phyloP scores from a whole-genome alignment of 2,888 invertebrate species.

The Urechis unicinctus region DNA sequence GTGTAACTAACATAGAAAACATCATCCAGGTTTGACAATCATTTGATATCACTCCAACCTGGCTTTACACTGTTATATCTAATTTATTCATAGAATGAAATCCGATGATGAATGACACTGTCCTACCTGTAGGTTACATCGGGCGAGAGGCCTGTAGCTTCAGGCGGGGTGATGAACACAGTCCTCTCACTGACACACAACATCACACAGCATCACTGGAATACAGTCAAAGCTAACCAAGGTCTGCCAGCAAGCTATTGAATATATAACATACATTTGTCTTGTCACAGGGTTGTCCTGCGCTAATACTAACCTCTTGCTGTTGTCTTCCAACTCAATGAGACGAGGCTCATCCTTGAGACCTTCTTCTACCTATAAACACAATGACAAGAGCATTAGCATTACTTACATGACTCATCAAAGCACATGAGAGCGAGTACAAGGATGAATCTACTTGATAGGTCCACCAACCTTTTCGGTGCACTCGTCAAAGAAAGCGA shows the following conservation, averaged over 20 bases:
- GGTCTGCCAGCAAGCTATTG: too few relatives aligned
- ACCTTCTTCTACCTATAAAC: constrained; percentile 34
- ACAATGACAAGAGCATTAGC: too few relatives aligned
- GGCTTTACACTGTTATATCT: too few relatives aligned
- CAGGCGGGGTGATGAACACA: constrained; percentile 90
- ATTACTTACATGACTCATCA: background rate
- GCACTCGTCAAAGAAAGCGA: constrained; percentile 96
- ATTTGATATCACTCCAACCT: too few relatives aligned
- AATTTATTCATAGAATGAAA: too few relatives aligned
- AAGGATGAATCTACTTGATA: background rate
- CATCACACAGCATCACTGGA: too few relatives aligned
- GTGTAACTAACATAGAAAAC: constrained; percentile 45
- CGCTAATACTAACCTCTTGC: constrained; percentile 40
- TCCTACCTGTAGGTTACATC: too few relatives aligned
- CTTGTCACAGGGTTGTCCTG: background rate
- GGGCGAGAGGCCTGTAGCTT: constrained; percentile 57
- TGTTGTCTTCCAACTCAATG: constrained; percentile 67
- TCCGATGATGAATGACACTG: too few relatives aligned
- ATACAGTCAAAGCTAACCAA: too few relatives aligned
- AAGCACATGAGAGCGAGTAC: background rate
- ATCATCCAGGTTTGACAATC: too few relatives aligned
- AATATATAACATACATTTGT: too few relatives aligned
- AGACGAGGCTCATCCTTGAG: constrained; percentile 56
- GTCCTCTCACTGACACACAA: constrained; percentile 74
- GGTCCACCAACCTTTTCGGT: constrained; percentile 58